Base-by-base conservation (phyloP, 2,888 invertebrate genomes). In the Melinaea menophilus region DNA sequence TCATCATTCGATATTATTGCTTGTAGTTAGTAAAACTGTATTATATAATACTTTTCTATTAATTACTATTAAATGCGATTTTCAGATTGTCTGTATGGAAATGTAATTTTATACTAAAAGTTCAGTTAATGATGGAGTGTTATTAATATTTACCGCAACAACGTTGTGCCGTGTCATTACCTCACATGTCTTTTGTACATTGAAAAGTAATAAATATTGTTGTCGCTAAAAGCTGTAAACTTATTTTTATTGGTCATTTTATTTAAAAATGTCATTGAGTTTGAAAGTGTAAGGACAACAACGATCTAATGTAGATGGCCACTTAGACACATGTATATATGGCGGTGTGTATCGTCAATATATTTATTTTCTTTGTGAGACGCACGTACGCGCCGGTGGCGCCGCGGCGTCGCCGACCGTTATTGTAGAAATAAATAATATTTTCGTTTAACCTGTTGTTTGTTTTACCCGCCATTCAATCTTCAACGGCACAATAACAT, bases 391-490 rank as follows among this genome's bases (percentile, higher is more conserved):
- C 76, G 80, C 72, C 73, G 80, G 76, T 80, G 72, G 77, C 77
- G 76, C 67, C 71, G 71, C 73, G 74, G 75, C 75, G 79, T 78
- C 79, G 82, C 75, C 79, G 82, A 79, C 78, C 86, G 81, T 85
- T 88, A 86, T 82, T 86, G 82, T 90, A 90, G 90, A 88, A 90
- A 89, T 90, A 90, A 90, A 90, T 88, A 88, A 89, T 90, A 90
- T 90, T 90, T 90, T 90, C 89, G 90, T 90, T 90, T 90, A 90
- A 79, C 81, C 71, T 74, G 82, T 82, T 80, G 80, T 76, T 76
- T 82, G 79, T 82, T 87, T 81, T 65, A 56, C 55, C 33, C 51
- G 59, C 65, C 65, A 62, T 51, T 58, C 4, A 37, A 22, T 22
- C 22, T 22, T 22, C 22, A 22, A 22, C 22, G 22, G 22, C 22